These are phyloP conservation scores for Eretmochelys imbricata DNA, from an alignment of 2,113 vertebrate genomes.

Conservation along the genomic window DNA sequence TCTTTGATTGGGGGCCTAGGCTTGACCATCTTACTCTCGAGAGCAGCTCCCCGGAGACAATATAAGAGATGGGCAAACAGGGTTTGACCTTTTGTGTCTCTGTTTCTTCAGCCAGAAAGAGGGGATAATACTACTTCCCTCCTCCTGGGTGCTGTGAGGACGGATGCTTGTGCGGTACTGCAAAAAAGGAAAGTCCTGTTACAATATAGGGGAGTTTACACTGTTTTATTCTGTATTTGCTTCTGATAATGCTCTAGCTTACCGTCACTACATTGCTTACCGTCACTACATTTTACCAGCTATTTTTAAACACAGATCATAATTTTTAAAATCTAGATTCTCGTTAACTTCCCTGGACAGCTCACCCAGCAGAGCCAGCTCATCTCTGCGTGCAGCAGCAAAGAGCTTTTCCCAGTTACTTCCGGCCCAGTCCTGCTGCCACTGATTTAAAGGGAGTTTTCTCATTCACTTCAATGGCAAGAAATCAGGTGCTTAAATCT, in stretches of 20 bases:
- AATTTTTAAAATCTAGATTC: not conserved
- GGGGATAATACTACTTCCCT: not conserved
- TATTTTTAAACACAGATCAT: not conserved
- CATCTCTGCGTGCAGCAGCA: too few species aligned
- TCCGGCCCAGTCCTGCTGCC: too few species aligned
- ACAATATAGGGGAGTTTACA: not conserved
- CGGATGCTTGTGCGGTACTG: rapidly evolving
- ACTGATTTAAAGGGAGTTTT: not conserved
- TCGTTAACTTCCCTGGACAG: not conserved
- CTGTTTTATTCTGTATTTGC: not conserved
- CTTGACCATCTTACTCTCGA: too few species aligned
- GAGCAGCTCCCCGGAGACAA: not conserved
- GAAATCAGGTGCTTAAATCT: not conserved
- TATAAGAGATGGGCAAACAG: not conserved
- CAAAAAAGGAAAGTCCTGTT: not conserved
- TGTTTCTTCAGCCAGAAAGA: not conserved
- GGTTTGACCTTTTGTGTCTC: not conserved
- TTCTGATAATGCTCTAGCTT: not conserved
- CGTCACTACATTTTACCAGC: not conserved
- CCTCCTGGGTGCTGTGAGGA: not conserved
- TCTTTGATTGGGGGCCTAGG: too few species aligned
- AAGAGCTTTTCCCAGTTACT: not conserved
- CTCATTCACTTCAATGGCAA: not conserved
- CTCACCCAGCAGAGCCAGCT: too few species aligned
- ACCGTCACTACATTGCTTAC: not conserved